Evolutionary conservation across 2,113 vertebrate genomes (phyloP).

Genomic region (Cygnus atratus): DNA sequence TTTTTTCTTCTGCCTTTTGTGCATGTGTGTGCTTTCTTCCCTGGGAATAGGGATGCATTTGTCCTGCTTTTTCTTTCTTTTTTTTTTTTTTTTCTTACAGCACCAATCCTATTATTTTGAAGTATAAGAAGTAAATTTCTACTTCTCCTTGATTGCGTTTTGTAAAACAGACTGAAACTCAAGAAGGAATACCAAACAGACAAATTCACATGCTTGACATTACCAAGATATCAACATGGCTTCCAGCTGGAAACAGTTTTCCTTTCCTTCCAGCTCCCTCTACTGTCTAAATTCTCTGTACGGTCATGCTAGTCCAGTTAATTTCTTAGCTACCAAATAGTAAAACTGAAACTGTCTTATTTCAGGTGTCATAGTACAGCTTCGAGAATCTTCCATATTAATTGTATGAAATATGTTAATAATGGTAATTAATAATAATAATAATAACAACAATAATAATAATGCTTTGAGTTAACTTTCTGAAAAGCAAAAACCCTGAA

Average conservation of each 20-base stretch:
- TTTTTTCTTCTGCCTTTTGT: background rate
- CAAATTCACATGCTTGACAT: background rate
- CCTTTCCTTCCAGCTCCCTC: conserved; percentile 40
- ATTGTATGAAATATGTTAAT: background rate
- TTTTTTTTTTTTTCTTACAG: background rate
- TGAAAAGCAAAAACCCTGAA: background rate
- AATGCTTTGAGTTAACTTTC: background rate
- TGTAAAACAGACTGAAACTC: background rate
- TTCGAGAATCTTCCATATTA: background rate
- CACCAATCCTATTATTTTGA: background rate
- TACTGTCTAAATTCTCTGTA: background rate
- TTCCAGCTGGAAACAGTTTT: background rate
- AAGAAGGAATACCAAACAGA: background rate
- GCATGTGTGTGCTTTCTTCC: background rate
- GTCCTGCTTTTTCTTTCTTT: background rate
- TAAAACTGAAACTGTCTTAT: background rate
- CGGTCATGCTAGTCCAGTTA: background rate
- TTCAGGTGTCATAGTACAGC: background rate
- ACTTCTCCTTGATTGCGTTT: background rate
- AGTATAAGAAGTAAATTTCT: background rate
- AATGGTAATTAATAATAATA: background rate
- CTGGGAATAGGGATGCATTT: background rate
- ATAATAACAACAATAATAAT: background rate
- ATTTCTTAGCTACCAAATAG: background rate
- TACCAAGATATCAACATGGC: background rate